phyloP scores from a whole-genome alignment of 2,888 invertebrate genomes.

The Chymomyza amoena region DNA sequence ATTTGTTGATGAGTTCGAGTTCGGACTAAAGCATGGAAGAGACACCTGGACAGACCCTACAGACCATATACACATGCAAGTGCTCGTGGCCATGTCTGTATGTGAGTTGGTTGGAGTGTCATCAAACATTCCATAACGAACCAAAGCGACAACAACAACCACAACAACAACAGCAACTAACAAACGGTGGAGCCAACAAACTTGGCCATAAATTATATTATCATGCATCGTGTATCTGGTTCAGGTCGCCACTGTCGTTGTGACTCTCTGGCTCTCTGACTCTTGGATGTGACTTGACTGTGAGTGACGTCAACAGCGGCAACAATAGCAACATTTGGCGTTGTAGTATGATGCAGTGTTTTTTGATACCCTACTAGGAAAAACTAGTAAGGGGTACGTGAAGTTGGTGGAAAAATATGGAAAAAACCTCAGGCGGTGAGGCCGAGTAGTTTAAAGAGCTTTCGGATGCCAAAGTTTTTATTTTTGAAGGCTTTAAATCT shows the following conservation, averaged over 20 bases:
- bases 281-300: slow-evolving; percentile 1
- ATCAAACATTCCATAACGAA: slow-evolving; percentile 64
- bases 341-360: slow-evolving; percentile 13
- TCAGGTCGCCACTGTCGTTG: slow-evolving; percentile 65
- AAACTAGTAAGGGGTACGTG: not conserved
- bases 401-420: too few relatives aligned
- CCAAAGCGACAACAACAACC: slow-evolving; percentile 31
- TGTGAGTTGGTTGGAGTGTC: slow-evolving; percentile 16
- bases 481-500: too few relatives aligned
- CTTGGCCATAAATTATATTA: slow-evolving; percentile 70
- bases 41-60: not conserved
- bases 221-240: slow-evolving; percentile 69
- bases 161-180: slow-evolving; percentile 37
- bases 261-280: slow-evolving; percentile 50
- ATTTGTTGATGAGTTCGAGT: slow-evolving; percentile 58
- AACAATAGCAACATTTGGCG: slow-evolving; percentile 38
- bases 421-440: too few relatives aligned
- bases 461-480: too few relatives aligned
- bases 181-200: slow-evolving; percentile 16
- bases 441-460: too few relatives aligned
- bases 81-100: not conserved
- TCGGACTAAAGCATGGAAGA: not conserved
- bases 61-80: slow-evolving; percentile 3
- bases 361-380: not conserved
- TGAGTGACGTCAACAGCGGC: slow-evolving; percentile 52